Evolutionary conservation across 2,797 vertebrate species (phyloP).

Genomic region (Myiothlypis coronata): DNA sequence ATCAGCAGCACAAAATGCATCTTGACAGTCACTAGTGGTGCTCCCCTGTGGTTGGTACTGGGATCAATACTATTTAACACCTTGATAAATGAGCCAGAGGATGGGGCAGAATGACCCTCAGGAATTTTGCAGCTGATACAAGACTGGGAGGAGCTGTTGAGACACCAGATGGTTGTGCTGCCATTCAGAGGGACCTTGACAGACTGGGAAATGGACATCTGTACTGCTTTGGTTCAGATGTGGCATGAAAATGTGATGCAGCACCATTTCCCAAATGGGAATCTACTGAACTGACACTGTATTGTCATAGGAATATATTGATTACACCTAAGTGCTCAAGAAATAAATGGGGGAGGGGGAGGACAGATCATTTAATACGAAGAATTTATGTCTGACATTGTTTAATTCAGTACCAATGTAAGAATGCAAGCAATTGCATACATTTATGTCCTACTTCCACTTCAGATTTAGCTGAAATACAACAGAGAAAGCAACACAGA

Average conservation of each 20-base stretch:
- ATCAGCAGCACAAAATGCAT: neutral
- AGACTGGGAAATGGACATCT: neutral
- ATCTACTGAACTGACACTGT: neutral
- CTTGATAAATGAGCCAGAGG: neutral
- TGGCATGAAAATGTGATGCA: neutral
- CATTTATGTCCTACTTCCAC: neutral
- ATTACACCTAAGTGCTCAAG: neutral
- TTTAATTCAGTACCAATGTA: neutral
- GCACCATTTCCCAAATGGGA: neutral
- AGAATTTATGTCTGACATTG: neutral
- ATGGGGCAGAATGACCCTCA: neutral
- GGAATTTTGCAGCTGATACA: neutral
- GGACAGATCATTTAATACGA: neutral
- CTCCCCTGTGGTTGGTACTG: neutral
- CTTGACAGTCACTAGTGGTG: neutral
- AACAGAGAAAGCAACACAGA: neutral
- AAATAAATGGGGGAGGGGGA: neutral
- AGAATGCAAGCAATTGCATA: neutral
- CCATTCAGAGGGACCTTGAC: neutral
- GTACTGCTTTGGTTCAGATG: neutral
- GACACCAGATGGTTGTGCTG: neutral
- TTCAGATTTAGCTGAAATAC: neutral
- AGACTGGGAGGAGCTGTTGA: neutral
- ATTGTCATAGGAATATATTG: neutral
- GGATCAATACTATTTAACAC: neutral